These are phyloP conservation scores for Xiphophorus maculatus DNA, from an alignment of 2,113 vertebrate species.

Conservation along the genomic window DNA sequence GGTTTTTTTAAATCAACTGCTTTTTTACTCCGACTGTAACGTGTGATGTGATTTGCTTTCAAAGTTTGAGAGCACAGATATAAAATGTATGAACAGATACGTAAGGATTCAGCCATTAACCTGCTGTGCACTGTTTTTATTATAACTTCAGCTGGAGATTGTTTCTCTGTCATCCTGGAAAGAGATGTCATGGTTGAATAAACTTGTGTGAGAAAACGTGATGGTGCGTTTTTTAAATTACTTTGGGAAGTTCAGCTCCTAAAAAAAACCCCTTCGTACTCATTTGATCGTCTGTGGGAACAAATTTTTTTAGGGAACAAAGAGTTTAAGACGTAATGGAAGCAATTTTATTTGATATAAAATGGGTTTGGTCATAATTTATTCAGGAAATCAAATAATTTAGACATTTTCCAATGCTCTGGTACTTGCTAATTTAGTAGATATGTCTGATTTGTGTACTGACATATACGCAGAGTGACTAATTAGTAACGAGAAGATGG, in stretches of 20 bases:
- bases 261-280: too few species aligned
- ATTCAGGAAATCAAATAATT: too few species aligned
- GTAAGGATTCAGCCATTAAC: conserved; percentile 41
- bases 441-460: too few species aligned
- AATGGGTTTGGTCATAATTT: too few species aligned
- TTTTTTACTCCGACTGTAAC: conserved; percentile 15
- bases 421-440: too few species aligned
- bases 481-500: too few species aligned
- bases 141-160: not conserved
- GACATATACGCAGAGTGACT: too few species aligned
- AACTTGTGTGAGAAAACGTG: not conserved
- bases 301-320: too few species aligned
- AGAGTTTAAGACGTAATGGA: too few species aligned
- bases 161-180: conserved; percentile 7
- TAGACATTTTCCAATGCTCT: too few species aligned
- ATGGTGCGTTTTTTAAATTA: not conserved
- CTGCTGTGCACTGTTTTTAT: conserved; percentile 37
- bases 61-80: conserved; percentile 2
- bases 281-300: too few species aligned
- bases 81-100: conserved; percentile 22
- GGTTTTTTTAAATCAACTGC: conserved; percentile 46
- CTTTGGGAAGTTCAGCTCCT: not conserved
- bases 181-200: conserved; percentile 9
- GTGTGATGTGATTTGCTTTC: conserved; percentile 23
- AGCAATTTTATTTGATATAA: too few species aligned